Evolutionary conservation across 2,888 invertebrate species (phyloP).

Genomic region (Pachliopta kotzebuea): DNA sequence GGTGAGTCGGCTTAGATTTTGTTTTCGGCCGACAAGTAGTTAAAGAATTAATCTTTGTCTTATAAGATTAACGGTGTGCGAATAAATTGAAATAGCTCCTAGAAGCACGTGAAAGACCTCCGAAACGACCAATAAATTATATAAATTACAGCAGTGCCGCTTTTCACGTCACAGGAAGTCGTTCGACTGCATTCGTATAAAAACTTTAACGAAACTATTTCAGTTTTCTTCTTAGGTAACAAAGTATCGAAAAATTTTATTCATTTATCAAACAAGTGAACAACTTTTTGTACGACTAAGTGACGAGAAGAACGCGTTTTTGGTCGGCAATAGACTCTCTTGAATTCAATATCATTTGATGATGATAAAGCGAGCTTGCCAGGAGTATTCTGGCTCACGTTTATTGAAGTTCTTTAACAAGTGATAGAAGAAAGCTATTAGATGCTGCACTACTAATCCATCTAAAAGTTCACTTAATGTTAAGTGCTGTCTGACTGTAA

Average conservation of each 20-base stretch:
- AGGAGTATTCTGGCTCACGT: no score
- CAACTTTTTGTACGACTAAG: no score
- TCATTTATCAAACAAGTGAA: no score
- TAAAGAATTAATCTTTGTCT: neutral
- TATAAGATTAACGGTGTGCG: neutral
- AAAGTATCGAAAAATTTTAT: neutral
- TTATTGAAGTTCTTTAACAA: no score
- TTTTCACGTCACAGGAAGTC: conserved; percentile 1
- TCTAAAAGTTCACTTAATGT: no score
- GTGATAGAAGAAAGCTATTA: no score
- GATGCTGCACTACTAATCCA: no score
- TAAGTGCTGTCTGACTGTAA: no score
- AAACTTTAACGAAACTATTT: neutral
- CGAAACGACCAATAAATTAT: conserved; percentile 4
- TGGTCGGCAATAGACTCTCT: no score
- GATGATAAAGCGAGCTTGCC: no score
- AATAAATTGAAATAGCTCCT: conserved; percentile 1
- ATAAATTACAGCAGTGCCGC: conserved; percentile 5
- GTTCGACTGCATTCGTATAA: conserved; percentile 1
- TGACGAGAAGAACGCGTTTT: no score
- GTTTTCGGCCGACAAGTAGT: neutral
- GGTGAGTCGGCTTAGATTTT: neutral
- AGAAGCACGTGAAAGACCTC: neutral
- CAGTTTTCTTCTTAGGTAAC: neutral
- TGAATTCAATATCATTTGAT: no score